Evolutionary conservation across 2,113 vertebrate species (phyloP).

Genomic region (Patagioenas fasciata): DNA sequence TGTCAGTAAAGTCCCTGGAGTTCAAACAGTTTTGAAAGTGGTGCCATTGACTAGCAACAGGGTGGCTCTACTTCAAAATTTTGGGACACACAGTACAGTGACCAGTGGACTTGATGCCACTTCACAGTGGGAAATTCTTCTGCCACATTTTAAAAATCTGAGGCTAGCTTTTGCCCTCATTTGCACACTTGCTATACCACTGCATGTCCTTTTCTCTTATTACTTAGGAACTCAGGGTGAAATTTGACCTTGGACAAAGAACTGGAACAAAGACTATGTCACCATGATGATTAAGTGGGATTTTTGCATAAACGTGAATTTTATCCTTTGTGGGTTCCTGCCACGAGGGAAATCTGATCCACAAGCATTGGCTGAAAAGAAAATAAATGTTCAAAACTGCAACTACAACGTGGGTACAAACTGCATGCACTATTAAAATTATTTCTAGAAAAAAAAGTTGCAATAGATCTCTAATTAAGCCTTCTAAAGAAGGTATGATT

Average conservation of each 20-base stretch:
- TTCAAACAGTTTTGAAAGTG: not conserved
- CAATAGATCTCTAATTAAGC: not conserved
- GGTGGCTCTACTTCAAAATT: not conserved
- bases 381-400: not conserved
- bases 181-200: not conserved
- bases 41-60: not conserved
- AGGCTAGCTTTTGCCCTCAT: not conserved
- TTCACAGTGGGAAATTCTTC: not conserved
- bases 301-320: constrained; percentile 1
- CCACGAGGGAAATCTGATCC: constrained; percentile 24
- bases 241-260: constrained; percentile 29
- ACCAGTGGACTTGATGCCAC: not conserved
- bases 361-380: not conserved
- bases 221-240: not conserved
- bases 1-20: not conserved
- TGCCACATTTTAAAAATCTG: not conserved
- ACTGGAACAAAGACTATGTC: constrained; percentile 28
- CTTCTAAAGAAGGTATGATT: not conserved
- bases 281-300: constrained; percentile 26
- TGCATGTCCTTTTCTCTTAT: not conserved
- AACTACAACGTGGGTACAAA: fast-evolving
- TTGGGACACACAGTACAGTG: fast-evolving
- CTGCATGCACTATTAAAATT: not conserved
- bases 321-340: constrained; percentile 23
- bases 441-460: not conserved